Conservation (phyloP, 2,797 vertebrate genomes). For the Lerista edwardsae region DNA sequence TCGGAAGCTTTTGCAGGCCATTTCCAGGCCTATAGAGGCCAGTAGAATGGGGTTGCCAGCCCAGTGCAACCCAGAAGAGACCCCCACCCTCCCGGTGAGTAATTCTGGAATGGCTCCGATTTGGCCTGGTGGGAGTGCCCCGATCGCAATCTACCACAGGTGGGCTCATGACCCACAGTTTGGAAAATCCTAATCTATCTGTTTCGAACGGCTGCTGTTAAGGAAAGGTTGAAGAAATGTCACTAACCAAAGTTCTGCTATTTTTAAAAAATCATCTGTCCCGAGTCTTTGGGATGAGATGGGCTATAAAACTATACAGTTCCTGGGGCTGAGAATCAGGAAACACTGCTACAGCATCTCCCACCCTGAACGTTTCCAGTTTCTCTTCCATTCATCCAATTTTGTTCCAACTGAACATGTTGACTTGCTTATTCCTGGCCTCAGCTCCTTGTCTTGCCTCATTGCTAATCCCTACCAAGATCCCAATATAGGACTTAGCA, state of each 20-base stretch:
- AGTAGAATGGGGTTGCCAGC: no score
- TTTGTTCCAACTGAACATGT: not conserved
- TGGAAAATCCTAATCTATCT: no score
- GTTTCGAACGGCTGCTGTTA: no score
- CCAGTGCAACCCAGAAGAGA: no score
- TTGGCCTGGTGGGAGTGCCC: no score
- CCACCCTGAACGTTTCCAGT: not conserved
- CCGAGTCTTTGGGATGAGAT: not conserved
- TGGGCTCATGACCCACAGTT: no score
- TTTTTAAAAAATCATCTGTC: not conserved
- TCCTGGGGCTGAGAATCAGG: not conserved
- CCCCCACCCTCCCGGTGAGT: no score
- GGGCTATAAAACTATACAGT: not conserved
- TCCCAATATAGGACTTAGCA: no score
- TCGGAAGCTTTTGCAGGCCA: no score
- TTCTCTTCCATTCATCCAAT: not conserved
- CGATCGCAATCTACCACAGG: no score
- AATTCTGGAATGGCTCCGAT: no score
- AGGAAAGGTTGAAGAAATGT: not conserved
- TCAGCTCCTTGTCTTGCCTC: not conserved
- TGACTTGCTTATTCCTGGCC: not conserved
- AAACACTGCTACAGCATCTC: not conserved
- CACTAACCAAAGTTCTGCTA: not conserved
- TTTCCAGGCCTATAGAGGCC: no score
- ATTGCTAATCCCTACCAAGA: not conserved